Base-by-base conservation (phyloP, 2,113 vertebrate genomes). In the Dipodomys ordii region DNA sequence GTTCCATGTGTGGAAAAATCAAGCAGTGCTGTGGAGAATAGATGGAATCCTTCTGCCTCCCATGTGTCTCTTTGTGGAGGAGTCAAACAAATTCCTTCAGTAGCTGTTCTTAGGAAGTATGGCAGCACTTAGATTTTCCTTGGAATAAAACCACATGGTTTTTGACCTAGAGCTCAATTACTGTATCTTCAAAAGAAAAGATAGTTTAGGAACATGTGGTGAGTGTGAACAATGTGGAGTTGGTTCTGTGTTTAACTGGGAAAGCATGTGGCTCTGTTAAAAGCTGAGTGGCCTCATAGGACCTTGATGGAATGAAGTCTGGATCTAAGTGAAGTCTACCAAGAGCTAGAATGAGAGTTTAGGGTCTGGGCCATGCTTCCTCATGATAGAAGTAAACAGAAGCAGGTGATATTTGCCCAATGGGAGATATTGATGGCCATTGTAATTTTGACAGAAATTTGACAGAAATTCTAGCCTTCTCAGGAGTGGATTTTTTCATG, bases 121-220 rank as follows among this genome's bases (percentile, higher is more conserved):
- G 80, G 32, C 84, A 93, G 67, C 18, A 10, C 72, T 92, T 73
- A 80, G 87, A 65, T 76, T 71, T 49, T 49, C 53, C 28, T 46
- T 6, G 0, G 60, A 78, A 69, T 69, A 74, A 91, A 94, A 68
- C 28, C 80, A 80, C 49, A 83, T 79, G 67, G 13, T 67, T 91
- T 89, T 90, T 88, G 90, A 94, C 15, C 30, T 86, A 67, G 39
- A 86, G n/a, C 32, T 86, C 62, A 67, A 16, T 94, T 69, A 67
- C 46, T 73, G n/a, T 27, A 18, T 16, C 23, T 88, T 22, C 27
- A 85, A 30, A 91, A 91, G 92, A 71, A 94, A 88, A 39, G n/a
- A 64, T 83, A 16, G 3, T 91, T 91, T 91, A 46, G 49, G 30
- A 93, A 88, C 76, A 96, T 74, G 92, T 86, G 73, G 80, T 71